Percentiles rank a stretch among this genome's conserved stretches.
Evolutionary conservation across 2,797 vertebrate species (phyloP).

Genomic region (Loris lydekkerianus): DNA sequence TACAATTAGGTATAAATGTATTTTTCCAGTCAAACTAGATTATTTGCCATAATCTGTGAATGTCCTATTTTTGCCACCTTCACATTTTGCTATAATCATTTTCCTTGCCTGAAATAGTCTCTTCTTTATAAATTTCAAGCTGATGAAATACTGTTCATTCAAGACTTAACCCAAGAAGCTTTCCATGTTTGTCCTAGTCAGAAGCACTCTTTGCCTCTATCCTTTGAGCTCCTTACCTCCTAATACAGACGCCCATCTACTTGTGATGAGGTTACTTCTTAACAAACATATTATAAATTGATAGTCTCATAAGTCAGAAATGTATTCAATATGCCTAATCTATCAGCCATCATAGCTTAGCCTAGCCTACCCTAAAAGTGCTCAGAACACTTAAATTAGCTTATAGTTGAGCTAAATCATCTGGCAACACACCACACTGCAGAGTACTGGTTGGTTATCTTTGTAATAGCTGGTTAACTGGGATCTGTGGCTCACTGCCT

Average conservation of each 20-base stretch:
- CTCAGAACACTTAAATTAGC: not conserved
- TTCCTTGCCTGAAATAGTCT: not conserved
- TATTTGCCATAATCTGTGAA: not conserved
- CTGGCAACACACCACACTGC: not conserved
- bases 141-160: not conserved
- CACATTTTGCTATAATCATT: conserved; percentile 23
- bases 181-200: not conserved
- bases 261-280: not conserved
- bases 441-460: not conserved
- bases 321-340: not conserved
- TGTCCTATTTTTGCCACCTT: not conserved
- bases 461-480: not conserved
- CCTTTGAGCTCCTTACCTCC: not conserved
- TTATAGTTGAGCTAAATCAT: not conserved
- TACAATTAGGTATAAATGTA: not conserved
- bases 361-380: not conserved
- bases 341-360: not conserved
- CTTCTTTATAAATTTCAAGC: not conserved
- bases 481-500: not conserved
- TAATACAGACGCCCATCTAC: not conserved
- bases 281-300: not conserved
- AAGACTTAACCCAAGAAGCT: conserved; percentile 2
- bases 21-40: not conserved
- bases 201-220: not conserved
- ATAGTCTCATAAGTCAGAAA: not conserved